Conservation (phyloP, 1,140 invertebrate species). For the Neuroterus valhalla region DNA sequence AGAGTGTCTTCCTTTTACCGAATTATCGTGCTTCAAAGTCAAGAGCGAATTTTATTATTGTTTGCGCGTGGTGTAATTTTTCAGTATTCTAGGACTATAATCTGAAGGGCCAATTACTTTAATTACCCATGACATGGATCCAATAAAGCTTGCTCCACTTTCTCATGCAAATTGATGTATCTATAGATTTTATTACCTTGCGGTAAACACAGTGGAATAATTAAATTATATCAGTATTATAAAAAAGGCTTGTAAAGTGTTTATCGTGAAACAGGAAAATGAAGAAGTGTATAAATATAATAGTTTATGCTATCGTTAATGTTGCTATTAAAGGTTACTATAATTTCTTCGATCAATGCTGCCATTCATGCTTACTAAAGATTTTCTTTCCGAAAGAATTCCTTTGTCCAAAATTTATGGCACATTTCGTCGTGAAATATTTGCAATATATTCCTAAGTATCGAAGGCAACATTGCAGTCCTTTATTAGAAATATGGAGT, state of each 20-base stretch:
- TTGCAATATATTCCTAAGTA: too few species aligned
- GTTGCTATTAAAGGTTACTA: not conserved
- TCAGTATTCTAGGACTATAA: not conserved
- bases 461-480: too few species aligned
- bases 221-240: not conserved
- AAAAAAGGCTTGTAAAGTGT: not conserved
- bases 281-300: not conserved
- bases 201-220: not conserved
- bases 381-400: too few species aligned
- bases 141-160: not conserved
- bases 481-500: too few species aligned
- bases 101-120: not conserved
- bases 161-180: constrained; percentile 6
- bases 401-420: too few species aligned
- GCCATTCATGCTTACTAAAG: too few species aligned
- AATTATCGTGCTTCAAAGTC: not conserved
- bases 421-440: too few species aligned
- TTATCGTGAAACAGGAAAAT: not conserved
- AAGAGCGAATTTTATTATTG: not conserved
- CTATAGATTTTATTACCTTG: not conserved
- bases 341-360: too few species aligned
- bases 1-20: too few species aligned
- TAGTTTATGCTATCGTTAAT: not conserved
- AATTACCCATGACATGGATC: not conserved
- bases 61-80: too few species aligned